These are phyloP conservation scores for Chrysogorgia sp. DNA, from an alignment of 92 coral and sea anemone species.

Conservation along the genomic window DNA sequence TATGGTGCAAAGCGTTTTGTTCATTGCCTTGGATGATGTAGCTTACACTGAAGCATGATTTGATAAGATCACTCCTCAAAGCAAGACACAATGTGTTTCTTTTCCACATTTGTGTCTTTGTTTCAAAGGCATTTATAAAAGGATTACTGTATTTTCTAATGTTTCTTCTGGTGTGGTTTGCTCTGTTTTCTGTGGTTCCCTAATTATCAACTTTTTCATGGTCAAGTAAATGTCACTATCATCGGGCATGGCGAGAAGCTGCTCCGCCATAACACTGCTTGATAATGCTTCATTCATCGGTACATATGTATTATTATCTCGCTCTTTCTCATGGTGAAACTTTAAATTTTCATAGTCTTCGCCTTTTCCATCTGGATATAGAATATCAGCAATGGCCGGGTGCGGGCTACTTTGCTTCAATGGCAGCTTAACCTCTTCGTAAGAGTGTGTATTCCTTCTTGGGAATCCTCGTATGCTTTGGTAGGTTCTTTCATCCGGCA, in stretches of 20 bases:
- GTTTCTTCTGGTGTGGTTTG: background rate
- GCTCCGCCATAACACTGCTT: background rate
- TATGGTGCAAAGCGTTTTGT: no score
- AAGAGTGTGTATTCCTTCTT: slow-evolving; percentile 11
- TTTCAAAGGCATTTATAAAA: no score
- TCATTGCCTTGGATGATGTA: no score
- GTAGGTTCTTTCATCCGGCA: slow-evolving; percentile 10
- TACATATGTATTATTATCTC: slow-evolving; percentile 23
- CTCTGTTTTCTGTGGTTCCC: background rate
- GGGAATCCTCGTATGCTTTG: slow-evolving; percentile 37
- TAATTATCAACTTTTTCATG: slow-evolving; percentile 14
- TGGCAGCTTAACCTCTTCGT: background rate
- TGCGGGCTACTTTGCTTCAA: background rate
- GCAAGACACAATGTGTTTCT: background rate
- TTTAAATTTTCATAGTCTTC: slow-evolving; percentile 6
- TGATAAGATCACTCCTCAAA: no score
- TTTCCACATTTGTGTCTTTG: background rate
- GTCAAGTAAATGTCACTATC: slow-evolving; percentile 24
- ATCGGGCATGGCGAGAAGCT: background rate
- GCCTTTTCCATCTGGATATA: background rate
- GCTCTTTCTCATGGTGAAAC: slow-evolving; percentile 1
- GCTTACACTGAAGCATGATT: no score
- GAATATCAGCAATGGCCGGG: background rate
- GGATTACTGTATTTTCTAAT: background rate
- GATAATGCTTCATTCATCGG: slow-evolving; percentile 38